Conservation (phyloP, 2,888 invertebrate species). For the Drosophila prolongata region DNA sequence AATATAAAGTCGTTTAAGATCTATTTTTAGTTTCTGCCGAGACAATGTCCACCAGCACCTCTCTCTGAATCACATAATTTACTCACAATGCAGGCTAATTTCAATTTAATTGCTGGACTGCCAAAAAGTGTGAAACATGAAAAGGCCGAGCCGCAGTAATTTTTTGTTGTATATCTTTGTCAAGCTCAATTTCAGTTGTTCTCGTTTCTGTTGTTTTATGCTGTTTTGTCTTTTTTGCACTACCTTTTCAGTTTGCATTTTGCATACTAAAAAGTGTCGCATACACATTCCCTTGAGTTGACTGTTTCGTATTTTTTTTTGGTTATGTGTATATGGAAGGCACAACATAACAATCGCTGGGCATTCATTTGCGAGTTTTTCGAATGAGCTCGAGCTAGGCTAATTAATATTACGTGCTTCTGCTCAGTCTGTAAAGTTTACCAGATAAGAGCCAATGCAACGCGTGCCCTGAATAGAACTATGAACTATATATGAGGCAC, state of each 20-base stretch:
- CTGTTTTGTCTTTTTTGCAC: slow-evolving; percentile 22
- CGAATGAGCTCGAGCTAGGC: slow-evolving; percentile 49
- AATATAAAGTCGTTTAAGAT: not conserved
- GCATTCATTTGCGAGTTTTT: slow-evolving; percentile 32
- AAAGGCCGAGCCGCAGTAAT: slow-evolving; percentile 40
- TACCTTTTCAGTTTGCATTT: slow-evolving; percentile 46
- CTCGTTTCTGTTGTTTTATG: slow-evolving; percentile 24
- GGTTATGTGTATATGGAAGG: slow-evolving; percentile 19
- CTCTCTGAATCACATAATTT: slow-evolving; percentile 25
- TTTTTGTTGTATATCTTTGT: slow-evolving; percentile 12
- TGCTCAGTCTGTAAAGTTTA: slow-evolving; percentile 45
- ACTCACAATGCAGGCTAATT: slow-evolving; percentile 45
- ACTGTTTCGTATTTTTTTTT: slow-evolving; percentile 13
- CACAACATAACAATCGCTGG: slow-evolving; percentile 42
- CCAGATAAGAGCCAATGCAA: slow-evolving; percentile 39
- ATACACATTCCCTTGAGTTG: slow-evolving; percentile 48
- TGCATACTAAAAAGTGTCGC: slow-evolving; percentile 61
- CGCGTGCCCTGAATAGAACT: slow-evolving; percentile 72
- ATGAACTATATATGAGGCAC: slow-evolving; percentile 8
- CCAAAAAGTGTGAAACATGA: slow-evolving; percentile 45
- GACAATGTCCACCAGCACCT: slow-evolving; percentile 35
- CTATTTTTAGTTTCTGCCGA: slow-evolving; percentile 8
- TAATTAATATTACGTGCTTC: slow-evolving; percentile 78
- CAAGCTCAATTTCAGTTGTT: slow-evolving; percentile 26
- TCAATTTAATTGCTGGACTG: slow-evolving; percentile 44